Conservation (phyloP, 2,113 vertebrate species). For the Holacanthus passer region DNA sequence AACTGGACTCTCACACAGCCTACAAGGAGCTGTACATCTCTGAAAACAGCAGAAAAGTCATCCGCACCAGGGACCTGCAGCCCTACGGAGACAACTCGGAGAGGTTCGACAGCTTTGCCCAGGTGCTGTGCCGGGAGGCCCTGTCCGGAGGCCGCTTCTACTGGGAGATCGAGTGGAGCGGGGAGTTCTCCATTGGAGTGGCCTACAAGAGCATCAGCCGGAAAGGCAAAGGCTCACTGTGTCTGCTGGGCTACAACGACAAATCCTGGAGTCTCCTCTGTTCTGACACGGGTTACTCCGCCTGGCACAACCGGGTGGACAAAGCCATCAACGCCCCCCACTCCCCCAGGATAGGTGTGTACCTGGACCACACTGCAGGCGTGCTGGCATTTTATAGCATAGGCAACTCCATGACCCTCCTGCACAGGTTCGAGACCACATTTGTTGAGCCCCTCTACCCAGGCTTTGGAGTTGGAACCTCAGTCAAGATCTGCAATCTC, state of each 20-base stretch:
- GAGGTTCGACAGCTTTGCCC: constrained; percentile 91
- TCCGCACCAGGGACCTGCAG: constrained; percentile 82
- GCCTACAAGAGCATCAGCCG: constrained; percentile 87
- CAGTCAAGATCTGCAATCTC: constrained; percentile 85
- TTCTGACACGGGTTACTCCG: constrained; percentile 89
- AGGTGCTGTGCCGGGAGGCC: constrained; percentile 90
- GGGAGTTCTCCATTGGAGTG: constrained; percentile 90
- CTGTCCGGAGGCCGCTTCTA: constrained; percentile 88
- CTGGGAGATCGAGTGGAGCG: constrained; percentile 92
- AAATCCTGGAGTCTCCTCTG: constrained; percentile 95
- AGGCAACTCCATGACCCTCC: constrained; percentile 80
- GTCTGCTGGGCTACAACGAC: constrained; percentile 91
- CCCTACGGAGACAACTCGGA: constrained; percentile 76
- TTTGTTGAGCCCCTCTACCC: constrained; percentile 90
- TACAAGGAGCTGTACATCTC: constrained; percentile 87
- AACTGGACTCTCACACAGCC: constrained; percentile 81
- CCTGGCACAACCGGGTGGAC: constrained; percentile 90
- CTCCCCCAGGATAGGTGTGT: constrained; percentile 89
- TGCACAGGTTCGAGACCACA: constrained; percentile 88
- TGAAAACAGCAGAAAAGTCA: constrained; percentile 84
- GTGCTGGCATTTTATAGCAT: constrained; percentile 92
- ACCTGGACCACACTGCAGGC: constrained; percentile 88
- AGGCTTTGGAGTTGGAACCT: constrained; percentile 92
- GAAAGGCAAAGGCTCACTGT: constrained; percentile 84
- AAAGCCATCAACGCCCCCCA: constrained; percentile 81